Evolutionary conservation across 2,113 vertebrate genomes (phyloP), one percentile per base, ranked within the genome.

Genomic region (Rhinogobius similis): DNA sequence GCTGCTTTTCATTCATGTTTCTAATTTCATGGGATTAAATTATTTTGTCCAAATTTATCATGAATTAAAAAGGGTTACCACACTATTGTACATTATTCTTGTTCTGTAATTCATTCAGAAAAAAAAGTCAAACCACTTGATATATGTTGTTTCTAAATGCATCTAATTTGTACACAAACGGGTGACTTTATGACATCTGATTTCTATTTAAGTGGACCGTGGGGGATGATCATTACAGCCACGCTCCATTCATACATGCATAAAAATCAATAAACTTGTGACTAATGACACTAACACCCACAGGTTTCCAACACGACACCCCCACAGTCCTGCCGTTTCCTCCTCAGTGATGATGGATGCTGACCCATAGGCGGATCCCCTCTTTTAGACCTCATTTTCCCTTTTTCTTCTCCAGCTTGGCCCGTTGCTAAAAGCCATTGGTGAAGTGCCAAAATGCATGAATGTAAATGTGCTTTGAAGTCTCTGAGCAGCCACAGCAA

Each of bases 231-330:
- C 0, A 72, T 83, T 71, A 78, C 67, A 62, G 62, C 58, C 21
- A n/a, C 27, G 26, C 26, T 77, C 81, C 70, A 69, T 73, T 75
- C 50, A 65, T 71, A 38, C n/a, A n/a, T n/a, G 14, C 62, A 56
- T 36, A 10, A 27, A 0, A 61, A 82, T 87, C 84, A 72, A 86
- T 83, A 70, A 52, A 65, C 44, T 61, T 62, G 12, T 18, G 36
- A 77, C 52, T 62, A 75, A 56, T 62, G 12, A 26, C 41, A 77
- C 52, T 62, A 75, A 56, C 24, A 65, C 20, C 69, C 67, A 59
- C 13, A 67, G 39, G 72, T 46, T 55, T 32, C 52, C 63, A 58
- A 70, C 24, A 64, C 20, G 62, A 8, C 50, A 63, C 55, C 8
- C 3, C 20, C 48, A 2, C 46, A 65, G 74, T 62, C 46, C 2